Evolutionary conservation across 2,888 invertebrate species (phyloP), one percentile per base, ranked within the genome.

Genomic region (Heliconius hortense): DNA sequence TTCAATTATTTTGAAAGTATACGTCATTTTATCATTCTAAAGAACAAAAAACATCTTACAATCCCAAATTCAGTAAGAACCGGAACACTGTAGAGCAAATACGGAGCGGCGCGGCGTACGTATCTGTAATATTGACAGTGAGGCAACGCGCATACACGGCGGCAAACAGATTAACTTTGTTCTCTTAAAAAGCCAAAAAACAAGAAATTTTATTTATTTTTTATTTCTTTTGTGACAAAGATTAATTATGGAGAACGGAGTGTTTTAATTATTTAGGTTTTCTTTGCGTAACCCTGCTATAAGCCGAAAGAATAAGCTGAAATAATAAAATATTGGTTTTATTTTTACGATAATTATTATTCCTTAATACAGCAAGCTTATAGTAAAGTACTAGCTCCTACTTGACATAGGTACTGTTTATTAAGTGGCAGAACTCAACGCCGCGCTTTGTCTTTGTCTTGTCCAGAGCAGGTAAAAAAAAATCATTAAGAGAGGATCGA

Each of bases 131-230:
- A 88, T 91, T 91, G 87, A 90, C 89, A 79, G 82, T 84, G 83
- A 70, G 85, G 85, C 64, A 59, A 53, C 81, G 85, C 84, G 86
- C 88, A 88, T 88, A 89, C 88, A 88, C 80, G 77, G 79, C 78
- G 81, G 84, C 88, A 90, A 91, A 91, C 91, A 91, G 90, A 91
- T 91, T 90, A 90, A 87, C 87, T 75, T 82, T 56, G 56, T 56
- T n/a, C 53, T 53, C 35, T 62, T 48, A 63, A 74, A 70, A 62
- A 35, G 63, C 56, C 31, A 31, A 39, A 71, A 43, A 71, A 48
- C 21, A 53, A 21, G 26, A 28, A 43, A 68, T 2, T 24, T 43
- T 28, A 28, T 10, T 10, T 10, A 15, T 24, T 24, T 39, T 60
- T 35, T 13, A 69, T 48, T 24, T 18, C 15, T 39, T 8, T 5